Evolutionary conservation across 2,797 vertebrate species (phyloP).

Genomic region (Kryptopterus vitreolus): DNA sequence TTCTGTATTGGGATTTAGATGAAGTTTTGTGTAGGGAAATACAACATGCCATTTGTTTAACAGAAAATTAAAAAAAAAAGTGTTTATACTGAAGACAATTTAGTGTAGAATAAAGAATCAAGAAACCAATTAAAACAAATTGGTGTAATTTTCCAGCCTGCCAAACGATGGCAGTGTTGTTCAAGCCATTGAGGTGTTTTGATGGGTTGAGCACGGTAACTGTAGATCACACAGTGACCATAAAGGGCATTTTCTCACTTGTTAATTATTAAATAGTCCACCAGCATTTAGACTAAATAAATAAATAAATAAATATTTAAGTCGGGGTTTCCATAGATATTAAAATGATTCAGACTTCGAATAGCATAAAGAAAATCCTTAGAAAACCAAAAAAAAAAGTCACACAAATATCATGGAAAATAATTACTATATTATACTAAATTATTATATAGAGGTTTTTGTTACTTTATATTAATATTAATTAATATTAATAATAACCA

Average conservation of each 20-base stretch:
- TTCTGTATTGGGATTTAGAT: not conserved
- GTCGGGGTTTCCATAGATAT: conserved; percentile 3
- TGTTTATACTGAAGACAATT: not conserved
- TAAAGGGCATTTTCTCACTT: conserved; percentile 1
- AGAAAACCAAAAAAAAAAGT: too few species aligned
- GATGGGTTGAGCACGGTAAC: not conserved
- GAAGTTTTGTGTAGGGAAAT: not conserved
- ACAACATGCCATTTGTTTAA: not conserved
- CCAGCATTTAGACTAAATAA: not conserved
- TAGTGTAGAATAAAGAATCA: not conserved
- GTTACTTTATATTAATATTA: too few species aligned
- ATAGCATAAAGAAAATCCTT: not conserved
- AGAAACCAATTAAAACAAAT: not conserved
- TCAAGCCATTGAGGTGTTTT: conserved; percentile 15
- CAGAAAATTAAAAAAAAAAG: not conserved
- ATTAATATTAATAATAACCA: too few species aligned
- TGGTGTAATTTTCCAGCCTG: not conserved
- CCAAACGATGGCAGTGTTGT: conserved; percentile 53
- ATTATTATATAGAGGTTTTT: too few species aligned
- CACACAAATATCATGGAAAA: too few species aligned
- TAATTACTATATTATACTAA: too few species aligned
- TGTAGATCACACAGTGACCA: not conserved
- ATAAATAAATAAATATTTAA: not conserved
- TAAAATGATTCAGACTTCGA: not conserved
- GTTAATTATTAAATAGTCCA: conserved; percentile 1